Evolutionary conservation across 2,888 invertebrate species (phyloP).

Genomic region (Pyrgus malvae): DNA sequence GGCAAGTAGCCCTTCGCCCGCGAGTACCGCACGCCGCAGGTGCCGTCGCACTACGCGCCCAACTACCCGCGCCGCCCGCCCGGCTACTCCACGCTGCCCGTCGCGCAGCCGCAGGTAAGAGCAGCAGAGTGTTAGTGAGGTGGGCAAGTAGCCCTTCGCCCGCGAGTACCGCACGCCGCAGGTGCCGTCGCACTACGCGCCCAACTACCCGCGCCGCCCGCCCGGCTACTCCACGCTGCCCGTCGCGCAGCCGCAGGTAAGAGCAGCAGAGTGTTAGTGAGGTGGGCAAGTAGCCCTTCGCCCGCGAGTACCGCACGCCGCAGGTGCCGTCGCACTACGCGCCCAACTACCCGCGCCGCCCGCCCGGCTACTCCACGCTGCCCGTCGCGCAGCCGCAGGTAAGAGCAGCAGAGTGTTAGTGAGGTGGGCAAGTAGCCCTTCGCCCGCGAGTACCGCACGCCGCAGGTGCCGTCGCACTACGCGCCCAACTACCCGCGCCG

Average conservation of each 20-base stretch:
- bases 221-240: constrained; percentile 94
- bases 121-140: too few relatives aligned
- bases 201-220: constrained; percentile 92
- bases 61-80: constrained; percentile 93
- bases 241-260: constrained; percentile 78
- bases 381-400: constrained; percentile 84
- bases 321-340: constrained; percentile 98
- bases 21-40: constrained; percentile 96
- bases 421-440: constrained; percentile 87
- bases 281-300: constrained; percentile 88
- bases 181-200: constrained; percentile 97
- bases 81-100: constrained; percentile 93
- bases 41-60: constrained; percentile 97
- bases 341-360: constrained; percentile 93
- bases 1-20: constrained; percentile 90
- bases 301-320: constrained; percentile 95
- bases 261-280: too few relatives aligned
- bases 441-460: constrained; percentile 95
- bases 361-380: constrained; percentile 92
- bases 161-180: constrained; percentile 96
- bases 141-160: constrained; percentile 87
- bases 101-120: constrained; percentile 78
- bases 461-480: constrained; percentile 97
- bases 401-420: neutral
- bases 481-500: constrained; percentile 95